These are phyloP conservation scores for Trichoplusia ni DNA, from an alignment of 1,140 invertebrate genomes.

Conservation along the genomic window DNA sequence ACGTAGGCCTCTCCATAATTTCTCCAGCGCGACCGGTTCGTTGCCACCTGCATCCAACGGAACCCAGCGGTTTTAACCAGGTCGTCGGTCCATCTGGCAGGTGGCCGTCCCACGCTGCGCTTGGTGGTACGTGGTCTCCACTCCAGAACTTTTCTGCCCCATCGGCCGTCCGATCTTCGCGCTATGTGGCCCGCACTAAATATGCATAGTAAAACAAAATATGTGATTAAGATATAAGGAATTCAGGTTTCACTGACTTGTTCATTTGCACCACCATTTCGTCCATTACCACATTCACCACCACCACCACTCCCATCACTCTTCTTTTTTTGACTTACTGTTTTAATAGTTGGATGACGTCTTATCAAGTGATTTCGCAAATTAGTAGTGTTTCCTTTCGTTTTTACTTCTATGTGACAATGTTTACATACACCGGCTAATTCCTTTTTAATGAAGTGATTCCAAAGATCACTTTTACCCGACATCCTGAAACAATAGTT, in stretches of 20 bases:
- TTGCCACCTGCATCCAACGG: too few species aligned
- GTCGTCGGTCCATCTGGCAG: too few species aligned
- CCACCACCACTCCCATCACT: constrained; percentile 18
- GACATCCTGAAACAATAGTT: too few species aligned
- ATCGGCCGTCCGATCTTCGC: too few species aligned
- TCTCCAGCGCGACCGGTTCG: too few species aligned
- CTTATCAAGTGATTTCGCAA: constrained; percentile 43
- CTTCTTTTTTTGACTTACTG: constrained; percentile 39
- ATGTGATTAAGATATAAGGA: constrained; percentile 27
- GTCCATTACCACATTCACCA: constrained; percentile 30
- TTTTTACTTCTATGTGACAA: constrained; percentile 39
- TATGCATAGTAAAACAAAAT: constrained; percentile 30
- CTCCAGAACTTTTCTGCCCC: too few species aligned
- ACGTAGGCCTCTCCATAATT: too few species aligned
- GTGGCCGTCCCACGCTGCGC: too few species aligned
- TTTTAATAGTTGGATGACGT: constrained; percentile 39
- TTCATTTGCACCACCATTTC: constrained; percentile 35
- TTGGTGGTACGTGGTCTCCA: too few species aligned
- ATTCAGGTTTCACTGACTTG: constrained; percentile 33
- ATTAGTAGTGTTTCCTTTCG: constrained; percentile 38
- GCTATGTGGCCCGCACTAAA: too few species aligned
- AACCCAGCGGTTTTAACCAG: too few species aligned
- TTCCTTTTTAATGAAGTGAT: constrained; percentile 31
- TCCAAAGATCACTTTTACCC: constrained; percentile 33
- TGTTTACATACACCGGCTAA: constrained; percentile 33